Conservation (phyloP, 2,888 invertebrate genomes). For the Pristionchus fissidentatus region DNA sequence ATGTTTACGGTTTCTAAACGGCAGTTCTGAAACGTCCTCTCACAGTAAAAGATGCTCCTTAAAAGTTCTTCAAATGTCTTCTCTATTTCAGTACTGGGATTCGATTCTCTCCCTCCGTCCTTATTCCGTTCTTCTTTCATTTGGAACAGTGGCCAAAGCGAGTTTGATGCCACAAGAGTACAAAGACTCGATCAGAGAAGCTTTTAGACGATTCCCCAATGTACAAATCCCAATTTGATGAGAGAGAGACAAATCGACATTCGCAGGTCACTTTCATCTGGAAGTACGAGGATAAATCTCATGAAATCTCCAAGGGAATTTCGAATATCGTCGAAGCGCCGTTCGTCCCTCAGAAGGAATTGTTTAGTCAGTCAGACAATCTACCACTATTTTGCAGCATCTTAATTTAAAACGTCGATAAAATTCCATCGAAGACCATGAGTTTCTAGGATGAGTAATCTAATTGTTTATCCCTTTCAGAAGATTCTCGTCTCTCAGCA, state of each 20-base stretch:
- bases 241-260: not conserved
- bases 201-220: conserved; percentile 49
- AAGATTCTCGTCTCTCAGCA: conserved; percentile 21
- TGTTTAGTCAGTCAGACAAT: conserved; percentile 44
- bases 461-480: not conserved
- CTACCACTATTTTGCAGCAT: no score
- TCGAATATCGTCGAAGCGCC: conserved; percentile 37
- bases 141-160: conserved; percentile 39
- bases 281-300: conserved; percentile 45
- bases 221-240: not conserved
- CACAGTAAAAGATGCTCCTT: no score
- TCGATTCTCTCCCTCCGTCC: conserved; percentile 12
- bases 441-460: conserved; percentile 45
- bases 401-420: no score
- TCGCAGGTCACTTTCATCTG: conserved; percentile 49
- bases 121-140: conserved; percentile 42
- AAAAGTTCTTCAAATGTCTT: no score
- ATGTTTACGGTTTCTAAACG: no score
- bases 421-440: no score
- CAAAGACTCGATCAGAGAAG: conserved; percentile 42
- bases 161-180: conserved; percentile 33
- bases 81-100: conserved; percentile 2
- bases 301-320: conserved; percentile 39
- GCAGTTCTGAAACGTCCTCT: no score
- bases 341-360: conserved; percentile 50